Evolutionary conservation across 2,888 invertebrate genomes (phyloP), one percentile per base, ranked within the genome.

Genomic region (Ectemnius continuus): DNA sequence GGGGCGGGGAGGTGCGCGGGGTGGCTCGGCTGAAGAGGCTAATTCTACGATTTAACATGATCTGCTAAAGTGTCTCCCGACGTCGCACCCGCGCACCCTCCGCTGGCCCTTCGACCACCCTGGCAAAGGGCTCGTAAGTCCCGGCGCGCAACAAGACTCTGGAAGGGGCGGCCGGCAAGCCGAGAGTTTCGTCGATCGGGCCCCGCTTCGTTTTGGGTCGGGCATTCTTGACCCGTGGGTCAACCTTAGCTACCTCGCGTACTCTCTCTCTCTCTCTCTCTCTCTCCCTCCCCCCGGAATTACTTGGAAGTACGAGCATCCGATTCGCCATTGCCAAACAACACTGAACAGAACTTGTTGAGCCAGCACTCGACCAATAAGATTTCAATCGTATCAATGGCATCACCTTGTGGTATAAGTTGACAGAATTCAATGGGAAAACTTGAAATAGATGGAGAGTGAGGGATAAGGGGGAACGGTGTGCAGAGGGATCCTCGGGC

Each of bases 21-120:
- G 68, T 20, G 59, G 62, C n/a, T 18, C 68, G 70, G 70, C 57
- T 73, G 59, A 77, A 77, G 80, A 78, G 81, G 79, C 81, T 87
- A 88, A 88, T 85, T 87, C 88, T 80, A 86, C 88, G 85, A 88
- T 88, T 88, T 87, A 88, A 85, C 81, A 76, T 77, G 86, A 87
- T 86, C 86, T 82, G 84, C 85, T 83, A 80, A 83, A 82, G 79
- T 76, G 84, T 83, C 75, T 36, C 65, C 72, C 74, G 71, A 71
- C 74, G 63, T 60, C 46, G 57, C 20, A n/a, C 57, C 67, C 61
- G 58, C 72, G 23, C 23, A 23, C 23, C 23, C 23, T 2, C 2
- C 23, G 23, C 3, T 46, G 11, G 59, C 23, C 28, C 63, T 47
- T 28, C 2, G 26, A 58, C 72, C 36, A 72, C 73, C 46, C 65